Percentiles rank a stretch among this genome's conserved stretches.
phyloP scores from a whole-genome alignment of 30 jellyfish, hydroid and myxozoan species.

The Cassiopea xamachana region DNA sequence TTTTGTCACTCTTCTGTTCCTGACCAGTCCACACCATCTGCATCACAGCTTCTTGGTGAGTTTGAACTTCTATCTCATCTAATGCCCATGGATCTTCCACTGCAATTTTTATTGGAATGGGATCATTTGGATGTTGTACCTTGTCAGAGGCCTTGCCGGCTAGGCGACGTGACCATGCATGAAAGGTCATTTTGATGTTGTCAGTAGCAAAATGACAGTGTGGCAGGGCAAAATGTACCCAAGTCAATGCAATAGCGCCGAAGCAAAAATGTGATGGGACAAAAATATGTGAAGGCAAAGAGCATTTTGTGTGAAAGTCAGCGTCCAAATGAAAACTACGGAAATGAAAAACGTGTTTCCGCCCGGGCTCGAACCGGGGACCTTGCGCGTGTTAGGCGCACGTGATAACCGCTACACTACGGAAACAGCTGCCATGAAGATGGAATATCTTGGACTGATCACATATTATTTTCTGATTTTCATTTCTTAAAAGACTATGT shows the following conservation, averaged over 20 bases:
- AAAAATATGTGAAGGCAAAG: not conserved
- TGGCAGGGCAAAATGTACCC: too few species aligned
- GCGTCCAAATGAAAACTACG: not conserved
- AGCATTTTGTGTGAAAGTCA: not conserved
- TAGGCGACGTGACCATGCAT: too few species aligned
- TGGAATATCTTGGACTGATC: not conserved
- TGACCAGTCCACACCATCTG: not conserved
- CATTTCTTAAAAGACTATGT: too few species aligned
- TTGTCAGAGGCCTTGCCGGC: too few species aligned
- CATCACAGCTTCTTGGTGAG: constrained; percentile 1
- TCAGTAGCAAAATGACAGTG: too few species aligned
- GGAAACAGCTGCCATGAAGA: constrained; percentile 46
- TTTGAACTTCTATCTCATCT: not conserved
- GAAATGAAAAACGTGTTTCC: constrained; percentile 61
- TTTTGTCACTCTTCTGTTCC: constrained; percentile 10
- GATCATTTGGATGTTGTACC: too few species aligned
- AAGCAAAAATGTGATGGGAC: too few species aligned
- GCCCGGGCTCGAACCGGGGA: constrained; percentile 99
- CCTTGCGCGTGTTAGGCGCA: constrained; percentile 95
- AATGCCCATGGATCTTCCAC: too few species aligned
- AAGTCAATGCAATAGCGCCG: too few species aligned
- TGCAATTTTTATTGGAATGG: too few species aligned
- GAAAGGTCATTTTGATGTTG: too few species aligned
- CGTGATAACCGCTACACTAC: constrained; percentile 96
- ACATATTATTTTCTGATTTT: too few species aligned